These are phyloP conservation scores for Pterostichus niger DNA, from an alignment of 2,888 invertebrate species.

Conservation along the genomic window DNA sequence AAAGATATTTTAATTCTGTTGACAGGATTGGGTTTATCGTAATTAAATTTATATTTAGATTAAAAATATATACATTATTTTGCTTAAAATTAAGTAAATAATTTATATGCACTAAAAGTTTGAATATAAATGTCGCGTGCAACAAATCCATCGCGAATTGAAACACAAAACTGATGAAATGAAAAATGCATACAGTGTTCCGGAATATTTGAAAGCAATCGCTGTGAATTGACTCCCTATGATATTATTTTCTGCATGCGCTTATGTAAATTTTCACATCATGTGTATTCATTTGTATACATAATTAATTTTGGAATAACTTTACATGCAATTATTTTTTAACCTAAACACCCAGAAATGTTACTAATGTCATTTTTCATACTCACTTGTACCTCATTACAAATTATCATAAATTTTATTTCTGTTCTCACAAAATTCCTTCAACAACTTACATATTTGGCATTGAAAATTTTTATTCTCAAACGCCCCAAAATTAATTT, in stretches of 20 bases:
- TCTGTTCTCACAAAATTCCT: too few species aligned
- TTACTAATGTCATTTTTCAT: conserved; percentile 28
- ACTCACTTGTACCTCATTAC: too few species aligned
- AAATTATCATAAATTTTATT: too few species aligned
- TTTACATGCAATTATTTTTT: conserved; percentile 59
- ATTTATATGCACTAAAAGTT: conserved; percentile 2
- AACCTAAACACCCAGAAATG: conserved; percentile 32
- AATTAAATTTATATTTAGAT: too few species aligned
- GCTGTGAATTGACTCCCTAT: conserved; percentile 59
- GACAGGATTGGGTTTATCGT: too few species aligned
- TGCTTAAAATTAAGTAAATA: too few species aligned
- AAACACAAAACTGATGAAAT: conserved; percentile 55
- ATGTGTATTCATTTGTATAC: conserved; percentile 67
- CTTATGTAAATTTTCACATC: conserved; percentile 61
- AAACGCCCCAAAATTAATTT: too few species aligned
- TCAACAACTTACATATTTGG: too few species aligned
- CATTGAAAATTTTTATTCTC: too few species aligned
- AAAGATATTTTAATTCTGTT: too few species aligned
- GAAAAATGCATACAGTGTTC: conserved; percentile 56
- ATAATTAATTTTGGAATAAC: conserved; percentile 66
- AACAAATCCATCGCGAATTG: neutral
- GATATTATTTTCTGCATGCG: conserved; percentile 64
- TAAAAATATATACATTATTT: too few species aligned
- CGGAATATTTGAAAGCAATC: conserved; percentile 59
- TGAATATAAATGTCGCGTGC: conserved; percentile 56